Evolutionary conservation across 2,888 invertebrate species (phyloP), one percentile per base, ranked within the genome.

Genomic region (Thymelicus acteon): DNA sequence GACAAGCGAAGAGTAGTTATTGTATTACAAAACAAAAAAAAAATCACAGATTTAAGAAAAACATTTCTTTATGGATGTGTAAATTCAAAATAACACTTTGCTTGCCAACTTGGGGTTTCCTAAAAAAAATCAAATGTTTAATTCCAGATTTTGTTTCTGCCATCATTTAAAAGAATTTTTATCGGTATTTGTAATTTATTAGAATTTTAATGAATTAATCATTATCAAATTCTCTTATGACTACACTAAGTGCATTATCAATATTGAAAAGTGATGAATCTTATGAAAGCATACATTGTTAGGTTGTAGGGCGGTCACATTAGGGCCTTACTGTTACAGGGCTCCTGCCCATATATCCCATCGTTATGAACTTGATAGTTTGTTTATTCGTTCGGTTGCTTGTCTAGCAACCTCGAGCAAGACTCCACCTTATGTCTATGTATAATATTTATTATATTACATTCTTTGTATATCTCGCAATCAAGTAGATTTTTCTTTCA

Each of bases 301-400:
- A 40, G n/a, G 19, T 52, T 44, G 3, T 15, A 52, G 19, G 49
- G 49, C 19, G 15, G 49, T 7, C 15, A 7, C 48, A 13, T 31
- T 31, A 62, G 61, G 61, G 61, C 61, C 61, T 61, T 13, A 47
- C 7, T 48, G 13, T 48, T 13, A 48, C n/a, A 40, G 44, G 60
- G 47, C 47, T 1, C 31, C 24, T 6, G 19, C 24, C 61, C 48
- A 24, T 44, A 31, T 62, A 31, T 48, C 61, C 48, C 61, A 62
- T 31, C 39, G 24, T 48, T 62, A 31, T 62, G 24, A 62, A 48
- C 7, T 62, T 13, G 6, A 49, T 0, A 44, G 60, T 40, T 7
- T 7, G 39, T 60, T 60, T 60, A n/a, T 15, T n/a, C 39, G 39
- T 40, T 44, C 2, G 39, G 39, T 40, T 60, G 40, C 40, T 7